phyloP scores from a whole-genome alignment of 2,113 vertebrate species.

The Petaurus breviceps region DNA sequence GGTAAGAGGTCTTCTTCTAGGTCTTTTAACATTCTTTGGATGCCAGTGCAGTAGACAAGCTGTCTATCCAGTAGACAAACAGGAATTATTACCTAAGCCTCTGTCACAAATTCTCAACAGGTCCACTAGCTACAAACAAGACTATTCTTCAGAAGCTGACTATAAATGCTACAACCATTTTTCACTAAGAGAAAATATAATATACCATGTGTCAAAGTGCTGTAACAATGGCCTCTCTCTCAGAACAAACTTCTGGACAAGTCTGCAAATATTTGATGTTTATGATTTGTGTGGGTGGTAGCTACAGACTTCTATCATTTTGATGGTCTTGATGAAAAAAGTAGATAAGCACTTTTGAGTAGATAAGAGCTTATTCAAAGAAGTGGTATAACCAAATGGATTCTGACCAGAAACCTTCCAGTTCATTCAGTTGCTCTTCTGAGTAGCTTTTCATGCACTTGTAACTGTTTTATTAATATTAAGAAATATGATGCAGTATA shows the following conservation, averaged over 20 bases:
- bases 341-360: neutral
- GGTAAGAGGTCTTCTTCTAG: neutral
- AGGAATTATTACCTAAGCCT: neutral
- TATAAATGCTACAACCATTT: slow-evolving; percentile 37
- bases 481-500: neutral
- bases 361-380: neutral
- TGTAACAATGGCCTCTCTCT: slow-evolving; percentile 40
- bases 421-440: neutral
- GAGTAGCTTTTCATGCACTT: neutral
- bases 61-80: neutral
- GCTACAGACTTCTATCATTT: slow-evolving; percentile 6
- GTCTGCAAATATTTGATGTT: slow-evolving; percentile 47
- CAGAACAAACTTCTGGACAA: slow-evolving; percentile 46
- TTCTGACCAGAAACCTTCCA: neutral
- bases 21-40: neutral
- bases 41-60: neutral
- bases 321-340: slow-evolving; percentile 16
- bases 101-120: neutral
- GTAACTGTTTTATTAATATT: neutral
- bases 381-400: neutral
- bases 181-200: slow-evolving; percentile 46
- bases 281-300: slow-evolving; percentile 48
- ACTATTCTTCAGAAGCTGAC: slow-evolving; percentile 51
- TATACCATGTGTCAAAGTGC: slow-evolving; percentile 33
- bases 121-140: slow-evolving; percentile 41